phyloP scores from a whole-genome alignment of 1,140 invertebrate genomes.

The Euborellia annulipes region DNA sequence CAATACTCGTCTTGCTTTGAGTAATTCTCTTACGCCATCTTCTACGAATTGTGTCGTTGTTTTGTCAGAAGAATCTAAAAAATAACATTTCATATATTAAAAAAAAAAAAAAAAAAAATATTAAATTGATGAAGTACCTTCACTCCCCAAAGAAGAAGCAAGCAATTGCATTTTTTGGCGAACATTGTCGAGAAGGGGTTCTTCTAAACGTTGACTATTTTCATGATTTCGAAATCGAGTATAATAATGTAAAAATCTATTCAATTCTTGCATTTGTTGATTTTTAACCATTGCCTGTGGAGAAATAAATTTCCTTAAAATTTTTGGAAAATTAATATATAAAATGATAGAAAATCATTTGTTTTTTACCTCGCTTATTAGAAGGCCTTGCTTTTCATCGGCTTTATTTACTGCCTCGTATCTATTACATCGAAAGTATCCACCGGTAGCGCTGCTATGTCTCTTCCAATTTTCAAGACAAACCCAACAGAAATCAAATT shows the following conservation, averaged over 20 bases:
- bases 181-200: slow-evolving; percentile 40
- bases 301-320: neutral
- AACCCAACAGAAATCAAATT: slow-evolving; percentile 63
- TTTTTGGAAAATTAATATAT: neutral
- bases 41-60: slow-evolving; percentile 40
- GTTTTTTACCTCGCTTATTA: slow-evolving; percentile 35
- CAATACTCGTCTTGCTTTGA: slow-evolving; percentile 44
- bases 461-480: slow-evolving; percentile 60
- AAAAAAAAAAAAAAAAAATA: neutral
- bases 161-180: slow-evolving; percentile 47
- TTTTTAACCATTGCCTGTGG: slow-evolving; percentile 38
- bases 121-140: slow-evolving; percentile 19
- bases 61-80: slow-evolving; percentile 12
- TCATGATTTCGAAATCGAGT: slow-evolving; percentile 50
- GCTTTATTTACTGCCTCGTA: slow-evolving; percentile 49
- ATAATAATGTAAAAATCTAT: slow-evolving; percentile 50
- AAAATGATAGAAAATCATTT: too few species aligned
- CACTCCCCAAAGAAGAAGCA: slow-evolving; percentile 26
- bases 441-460: slow-evolving; percentile 53
- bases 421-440: slow-evolving; percentile 56
- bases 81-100: slow-evolving; percentile 3
- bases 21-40: slow-evolving; percentile 43
- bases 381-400: slow-evolving; percentile 40
- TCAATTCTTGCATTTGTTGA: slow-evolving; percentile 42
- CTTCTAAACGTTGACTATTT: slow-evolving; percentile 43